phyloP scores from a whole-genome alignment of 2,888 invertebrate genomes.

The Microctonus brassicae region DNA sequence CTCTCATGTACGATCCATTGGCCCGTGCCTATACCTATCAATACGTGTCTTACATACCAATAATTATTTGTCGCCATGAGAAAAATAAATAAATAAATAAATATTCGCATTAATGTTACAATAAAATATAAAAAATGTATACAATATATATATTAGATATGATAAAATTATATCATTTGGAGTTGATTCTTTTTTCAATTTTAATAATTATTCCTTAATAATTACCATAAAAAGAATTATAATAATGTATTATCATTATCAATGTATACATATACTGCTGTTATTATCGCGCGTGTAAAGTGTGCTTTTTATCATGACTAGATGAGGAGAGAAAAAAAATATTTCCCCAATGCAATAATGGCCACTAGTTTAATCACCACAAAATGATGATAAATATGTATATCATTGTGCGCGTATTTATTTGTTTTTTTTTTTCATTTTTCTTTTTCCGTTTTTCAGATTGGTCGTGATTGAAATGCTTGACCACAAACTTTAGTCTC shows the following conservation, averaged over 20 bases:
- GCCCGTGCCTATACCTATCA: conserved; percentile 6
- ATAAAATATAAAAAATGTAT: too few species aligned
- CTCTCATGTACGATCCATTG: background rate
- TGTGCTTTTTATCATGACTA: background rate
- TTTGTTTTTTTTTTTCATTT: background rate
- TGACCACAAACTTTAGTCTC: background rate
- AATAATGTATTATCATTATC: background rate
- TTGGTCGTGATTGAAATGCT: background rate
- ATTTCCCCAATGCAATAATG: background rate
- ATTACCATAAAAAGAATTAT: too few species aligned
- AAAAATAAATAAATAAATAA: background rate
- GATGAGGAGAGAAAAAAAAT: background rate
- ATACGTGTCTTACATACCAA: background rate
- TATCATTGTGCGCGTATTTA: background rate
- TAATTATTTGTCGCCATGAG: background rate
- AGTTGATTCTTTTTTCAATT: too few species aligned
- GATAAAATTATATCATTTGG: too few species aligned
- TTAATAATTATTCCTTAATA: too few species aligned
- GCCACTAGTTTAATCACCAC: background rate
- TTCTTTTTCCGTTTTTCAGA: background rate
- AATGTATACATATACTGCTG: background rate
- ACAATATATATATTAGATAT: too few species aligned
- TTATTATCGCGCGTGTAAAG: background rate
- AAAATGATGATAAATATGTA: background rate
- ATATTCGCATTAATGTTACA: background rate